Evolutionary conservation across 2,797 vertebrate genomes (phyloP).

Genomic region (Poecilia wingei): DNA sequence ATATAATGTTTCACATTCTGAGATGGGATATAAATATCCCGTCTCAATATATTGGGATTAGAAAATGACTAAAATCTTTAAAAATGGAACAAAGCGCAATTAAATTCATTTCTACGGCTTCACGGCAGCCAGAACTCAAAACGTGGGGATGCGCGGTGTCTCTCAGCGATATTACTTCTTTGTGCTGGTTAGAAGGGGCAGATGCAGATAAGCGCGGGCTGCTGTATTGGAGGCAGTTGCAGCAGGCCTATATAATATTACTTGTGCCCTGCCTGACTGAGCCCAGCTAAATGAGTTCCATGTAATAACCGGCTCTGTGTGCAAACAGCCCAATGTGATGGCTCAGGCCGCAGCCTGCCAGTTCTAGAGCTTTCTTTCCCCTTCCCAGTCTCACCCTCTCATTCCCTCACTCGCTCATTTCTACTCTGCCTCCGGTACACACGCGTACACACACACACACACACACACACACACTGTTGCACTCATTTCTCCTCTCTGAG

Average conservation of each 20-base stretch:
- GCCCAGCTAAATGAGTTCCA: slow-evolving; percentile 78
- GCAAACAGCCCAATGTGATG: slow-evolving; percentile 70
- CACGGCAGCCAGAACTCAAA: slow-evolving; percentile 5
- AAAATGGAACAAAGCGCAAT: slow-evolving; percentile 14
- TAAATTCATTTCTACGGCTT: slow-evolving; percentile 20
- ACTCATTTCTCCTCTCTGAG: slow-evolving; percentile 57
- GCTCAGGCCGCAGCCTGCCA: slow-evolving; percentile 66
- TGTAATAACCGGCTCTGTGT: slow-evolving; percentile 77
- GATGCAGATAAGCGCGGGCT: slow-evolving; percentile 57
- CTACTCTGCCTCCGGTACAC: slow-evolving; percentile 11
- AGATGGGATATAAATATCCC: neutral
- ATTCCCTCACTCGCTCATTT: slow-evolving; percentile 67
- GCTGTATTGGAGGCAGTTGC: slow-evolving; percentile 53
- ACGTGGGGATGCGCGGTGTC: slow-evolving; percentile 19
- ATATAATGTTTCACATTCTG: slow-evolving; percentile 8
- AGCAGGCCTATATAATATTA: slow-evolving; percentile 67
- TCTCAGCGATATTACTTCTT: slow-evolving; percentile 41
- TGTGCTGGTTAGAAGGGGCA: slow-evolving; percentile 36
- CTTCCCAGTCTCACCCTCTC: slow-evolving; percentile 60
- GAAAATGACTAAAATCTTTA: slow-evolving; percentile 1
- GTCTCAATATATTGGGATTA: slow-evolving; percentile 1
- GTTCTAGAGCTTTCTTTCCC: slow-evolving; percentile 72
- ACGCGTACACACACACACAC: neutral
- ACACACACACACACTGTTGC: slow-evolving; percentile 26
- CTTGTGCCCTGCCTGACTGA: slow-evolving; percentile 80